Evolutionary conservation across 2,888 invertebrate species (phyloP), one percentile per base, ranked within the genome.

Genomic region (Ethmia dodecea): DNA sequence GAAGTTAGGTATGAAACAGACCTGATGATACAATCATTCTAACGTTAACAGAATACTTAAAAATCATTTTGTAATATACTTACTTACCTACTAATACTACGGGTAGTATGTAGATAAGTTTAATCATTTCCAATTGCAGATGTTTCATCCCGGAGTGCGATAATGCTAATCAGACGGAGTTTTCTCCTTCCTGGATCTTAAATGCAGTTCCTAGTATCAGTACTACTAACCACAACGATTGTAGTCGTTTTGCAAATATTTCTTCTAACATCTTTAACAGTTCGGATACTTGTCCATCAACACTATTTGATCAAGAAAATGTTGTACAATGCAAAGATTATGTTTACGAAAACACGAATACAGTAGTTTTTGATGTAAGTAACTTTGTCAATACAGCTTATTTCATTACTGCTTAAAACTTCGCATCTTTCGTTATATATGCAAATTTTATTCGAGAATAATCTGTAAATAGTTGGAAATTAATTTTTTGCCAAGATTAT

Each of bases 341-440:
- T 22, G 59, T 80, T 0, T 80, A 74, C 31, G 65, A 65, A 35
- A 67, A 72, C 24, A 72, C 64, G 0, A 43, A 73, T 11, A 61
- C 70, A 1, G 64, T 80, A 1, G 83, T 75, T 0, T 79, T 78
- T 35, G 78, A 79, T 40, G 81, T 67, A 37, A 53, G 58, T 42
- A 15, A 10, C n/a, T 8, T 8, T 18, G 5, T 5, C 18, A 8
- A 18, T 18, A 8, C 18, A 5, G 18, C 18, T 18, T 8, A 18
- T 18, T 18, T 18, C 8, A 5, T n/a, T n/a, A n/a, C n/a, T n/a
- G n/a, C n/a, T n/a, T n/a, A n/a, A n/a, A n/a, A n/a, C n/a, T n/a
- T n/a, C n/a, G n/a, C n/a, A n/a, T n/a, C n/a, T n/a, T n/a, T n/a
- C n/a, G n/a, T n/a, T n/a, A n/a, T n/a, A n/a, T n/a, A n/a, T n/a